Evolutionary conservation across 1,140 invertebrate species (phyloP).

Genomic region (Aphaenogaster floridana): DNA sequence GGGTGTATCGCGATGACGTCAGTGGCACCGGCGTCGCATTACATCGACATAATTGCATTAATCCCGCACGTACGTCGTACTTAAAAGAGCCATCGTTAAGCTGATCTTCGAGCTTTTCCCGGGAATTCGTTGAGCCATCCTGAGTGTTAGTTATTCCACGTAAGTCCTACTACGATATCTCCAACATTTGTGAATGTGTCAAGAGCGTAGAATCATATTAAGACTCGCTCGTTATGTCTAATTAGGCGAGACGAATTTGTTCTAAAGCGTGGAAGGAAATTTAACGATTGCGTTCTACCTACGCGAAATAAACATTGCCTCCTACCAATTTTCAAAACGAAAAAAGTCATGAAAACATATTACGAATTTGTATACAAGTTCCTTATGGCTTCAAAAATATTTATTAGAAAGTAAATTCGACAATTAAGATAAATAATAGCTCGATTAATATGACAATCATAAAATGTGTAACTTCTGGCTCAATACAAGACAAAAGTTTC

Average conservation of each 20-base stretch:
- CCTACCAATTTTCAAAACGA: background rate
- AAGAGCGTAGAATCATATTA: slow-evolving; percentile 52
- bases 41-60: slow-evolving; percentile 80
- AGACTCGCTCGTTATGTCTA: slow-evolving; percentile 38
- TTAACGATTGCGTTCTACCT: slow-evolving; percentile 4
- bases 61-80: slow-evolving; percentile 67
- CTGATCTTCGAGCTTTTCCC: slow-evolving; percentile 53
- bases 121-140: slow-evolving; percentile 38
- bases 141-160: slow-evolving; percentile 13
- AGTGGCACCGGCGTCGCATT: slow-evolving; percentile 77
- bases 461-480: background rate
- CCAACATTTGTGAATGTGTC: slow-evolving; percentile 1
- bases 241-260: slow-evolving; percentile 53
- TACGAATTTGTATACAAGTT: background rate
- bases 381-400: background rate
- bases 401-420: background rate
- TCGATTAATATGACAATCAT: background rate
- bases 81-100: slow-evolving; percentile 67
- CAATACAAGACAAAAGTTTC: background rate
- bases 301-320: background rate
- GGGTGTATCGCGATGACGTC: slow-evolving; percentile 72
- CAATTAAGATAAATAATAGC: background rate
- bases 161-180: slow-evolving; percentile 11
- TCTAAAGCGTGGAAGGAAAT: background rate
- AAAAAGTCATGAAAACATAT: background rate